phyloP scores from a whole-genome alignment of 2,113 vertebrate genomes.

The Hystrix cristata region DNA sequence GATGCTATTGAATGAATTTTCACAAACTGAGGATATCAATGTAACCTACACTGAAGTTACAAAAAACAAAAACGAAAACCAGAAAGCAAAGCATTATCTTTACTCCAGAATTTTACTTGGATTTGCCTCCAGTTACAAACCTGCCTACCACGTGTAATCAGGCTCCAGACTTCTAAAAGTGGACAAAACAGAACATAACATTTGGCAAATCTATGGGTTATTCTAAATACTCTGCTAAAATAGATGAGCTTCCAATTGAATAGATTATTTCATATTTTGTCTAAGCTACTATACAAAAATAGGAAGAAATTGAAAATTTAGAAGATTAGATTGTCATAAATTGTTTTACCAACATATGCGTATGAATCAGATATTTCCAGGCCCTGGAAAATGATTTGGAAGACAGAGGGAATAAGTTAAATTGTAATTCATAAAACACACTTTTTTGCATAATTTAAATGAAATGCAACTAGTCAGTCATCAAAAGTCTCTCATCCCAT shows the following conservation, averaged over 20 bases:
- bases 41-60: background rate
- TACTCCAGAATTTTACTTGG: background rate
- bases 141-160: background rate
- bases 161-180: background rate
- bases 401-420: background rate
- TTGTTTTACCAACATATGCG: background rate
- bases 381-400: background rate
- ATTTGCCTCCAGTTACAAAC: background rate
- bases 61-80: background rate
- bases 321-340: background rate
- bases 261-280: background rate
- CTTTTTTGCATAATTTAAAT: background rate
- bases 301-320: background rate
- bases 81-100: background rate
- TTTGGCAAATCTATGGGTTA: background rate
- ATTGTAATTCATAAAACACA: background rate
- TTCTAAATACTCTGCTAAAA: background rate
- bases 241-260: background rate
- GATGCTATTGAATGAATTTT: background rate
- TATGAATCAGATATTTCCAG: background rate
- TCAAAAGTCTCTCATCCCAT: background rate
- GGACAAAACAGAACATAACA: background rate
- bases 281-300: background rate
- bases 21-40: background rate
- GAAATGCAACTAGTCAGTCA: background rate